Conservation (phyloP, 2,113 vertebrate genomes). For the Agapornis roseicollis region DNA sequence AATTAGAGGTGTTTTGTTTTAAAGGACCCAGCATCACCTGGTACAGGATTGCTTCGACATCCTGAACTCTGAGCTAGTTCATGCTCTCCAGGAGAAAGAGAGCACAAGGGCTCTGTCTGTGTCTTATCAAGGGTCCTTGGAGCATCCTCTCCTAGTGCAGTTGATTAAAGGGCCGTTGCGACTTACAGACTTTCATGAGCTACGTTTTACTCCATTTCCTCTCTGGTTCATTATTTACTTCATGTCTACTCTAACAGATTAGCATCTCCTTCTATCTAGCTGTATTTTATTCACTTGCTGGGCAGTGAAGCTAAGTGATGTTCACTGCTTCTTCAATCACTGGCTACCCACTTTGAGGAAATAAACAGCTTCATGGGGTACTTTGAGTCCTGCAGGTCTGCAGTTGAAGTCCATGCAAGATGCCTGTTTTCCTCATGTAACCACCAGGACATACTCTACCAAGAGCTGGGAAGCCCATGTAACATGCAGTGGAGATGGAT, state of each 20-base stretch:
- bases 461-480: background rate
- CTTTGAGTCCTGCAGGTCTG: background rate
- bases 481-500: background rate
- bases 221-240: background rate
- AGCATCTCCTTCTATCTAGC: background rate
- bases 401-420: background rate
- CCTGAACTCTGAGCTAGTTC: background rate
- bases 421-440: background rate
- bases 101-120: background rate
- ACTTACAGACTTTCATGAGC: rapidly evolving
- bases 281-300: background rate
- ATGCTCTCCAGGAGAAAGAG: background rate
- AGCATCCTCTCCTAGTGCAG: background rate
- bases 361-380: rapidly evolving
- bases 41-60: background rate
- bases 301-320: background rate
- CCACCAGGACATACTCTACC: background rate
- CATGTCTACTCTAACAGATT: background rate
- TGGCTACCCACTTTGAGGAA: background rate
- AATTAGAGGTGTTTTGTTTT: background rate
- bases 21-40: background rate
- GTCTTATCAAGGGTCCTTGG: background rate
- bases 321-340: background rate
- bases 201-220: background rate
- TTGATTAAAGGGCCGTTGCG: background rate